Evolutionary conservation across 1,140 invertebrate species (phyloP), one percentile per base, ranked within the genome.

Genomic region (Lasioglossum baleicum): DNA sequence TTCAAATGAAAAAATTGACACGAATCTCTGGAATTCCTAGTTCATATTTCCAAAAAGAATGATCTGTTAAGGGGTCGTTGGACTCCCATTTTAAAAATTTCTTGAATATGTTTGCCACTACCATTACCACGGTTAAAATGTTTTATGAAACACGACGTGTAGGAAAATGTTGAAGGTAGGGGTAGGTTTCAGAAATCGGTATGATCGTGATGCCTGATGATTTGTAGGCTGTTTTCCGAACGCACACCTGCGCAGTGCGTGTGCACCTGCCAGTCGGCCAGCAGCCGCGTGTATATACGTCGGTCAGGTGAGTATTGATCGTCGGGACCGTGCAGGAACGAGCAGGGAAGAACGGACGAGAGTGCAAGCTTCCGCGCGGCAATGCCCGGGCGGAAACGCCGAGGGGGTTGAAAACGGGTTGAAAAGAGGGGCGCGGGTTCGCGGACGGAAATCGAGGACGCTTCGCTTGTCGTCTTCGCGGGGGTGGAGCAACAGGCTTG

Each of bases 301-400:
- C 75, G 69, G 83, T 68, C 87, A 88, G 87, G 87, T 88, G 86
- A 88, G 87, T 88, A 88, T 88, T 88, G 87, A 88, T 88, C 87
- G 87, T 72, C 72, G 80, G 71, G 79, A 75, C 68, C 67, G 74
- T 78, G 74, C 75, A 79, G 84, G 78, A 77, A 86, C 65, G 73
- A 74, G 51, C 74, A 68, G 82, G 69, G 75, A 78, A 58, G 53
- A 64, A 73, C 70, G 69, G 31, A 73, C 66, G 44, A 48, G 75
- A 76, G 53, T 64, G 56, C n/a, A 72, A 65, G 75, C 65, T 26
- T 67, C n/a, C 75, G 68, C n/a, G 75, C 60, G 75, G 68, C 75
- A 56, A 72, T 72, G 75, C 68, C 75, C 67, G 75, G 75, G 20
- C 68, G 60, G 68, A 64, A 71, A 66, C n/a, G 51, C 26, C 31